phyloP scores from a whole-genome alignment of 1,140 invertebrate species.

The Amyelois transitella region DNA sequence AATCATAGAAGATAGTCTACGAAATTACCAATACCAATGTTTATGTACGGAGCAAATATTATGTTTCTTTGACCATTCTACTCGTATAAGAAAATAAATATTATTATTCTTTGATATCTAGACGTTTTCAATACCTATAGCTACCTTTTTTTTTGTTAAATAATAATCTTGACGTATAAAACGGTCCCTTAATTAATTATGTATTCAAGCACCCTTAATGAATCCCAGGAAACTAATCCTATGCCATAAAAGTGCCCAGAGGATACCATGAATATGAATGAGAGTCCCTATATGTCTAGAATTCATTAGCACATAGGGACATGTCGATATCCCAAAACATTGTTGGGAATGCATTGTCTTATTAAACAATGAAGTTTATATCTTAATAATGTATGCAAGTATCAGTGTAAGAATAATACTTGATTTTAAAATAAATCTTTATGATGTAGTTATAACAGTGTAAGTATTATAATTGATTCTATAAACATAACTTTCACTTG shows the following conservation, averaged over 20 bases:
- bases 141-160: too few relatives aligned
- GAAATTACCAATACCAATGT: too few relatives aligned
- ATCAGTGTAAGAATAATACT: not conserved
- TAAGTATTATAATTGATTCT: not conserved
- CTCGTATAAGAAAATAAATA: too few relatives aligned
- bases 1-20: too few relatives aligned
- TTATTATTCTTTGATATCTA: too few relatives aligned
- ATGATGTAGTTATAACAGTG: not conserved
- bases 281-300: conserved; percentile 22
- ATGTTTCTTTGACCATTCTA: too few relatives aligned
- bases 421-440: not conserved
- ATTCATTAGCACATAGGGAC: conserved; percentile 9
- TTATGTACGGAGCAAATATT: too few relatives aligned
- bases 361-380: conserved; percentile 40
- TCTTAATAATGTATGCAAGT: not conserved
- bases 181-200: conserved; percentile 11
- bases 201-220: conserved; percentile 10
- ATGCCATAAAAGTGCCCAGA: conserved; percentile 23
- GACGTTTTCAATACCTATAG: too few relatives aligned
- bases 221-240: conserved; percentile 35
- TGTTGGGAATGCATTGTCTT: conserved; percentile 50
- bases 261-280: conserved; percentile 34
- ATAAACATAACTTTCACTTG: not conserved
- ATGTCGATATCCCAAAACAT: conserved; percentile 49
- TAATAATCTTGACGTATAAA: not conserved